A percentile compares a stretch with the other conserved stretches of the same genome.
Evolutionary conservation across 2,888 invertebrate genomes (phyloP).

Genomic region (Cyclophora albipunctata): DNA sequence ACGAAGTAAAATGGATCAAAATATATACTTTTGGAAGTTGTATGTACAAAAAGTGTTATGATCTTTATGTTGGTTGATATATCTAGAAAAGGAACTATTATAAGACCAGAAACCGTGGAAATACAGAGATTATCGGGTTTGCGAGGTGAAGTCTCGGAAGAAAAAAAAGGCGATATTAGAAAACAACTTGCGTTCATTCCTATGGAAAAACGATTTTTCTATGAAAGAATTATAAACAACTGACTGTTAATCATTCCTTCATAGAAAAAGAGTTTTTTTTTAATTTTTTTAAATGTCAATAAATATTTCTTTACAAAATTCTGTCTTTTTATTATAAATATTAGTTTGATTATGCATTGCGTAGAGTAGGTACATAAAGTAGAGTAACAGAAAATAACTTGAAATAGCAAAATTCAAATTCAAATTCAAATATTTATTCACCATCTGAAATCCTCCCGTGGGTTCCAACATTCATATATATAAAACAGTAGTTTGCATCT

Average conservation of each 20-base stretch:
- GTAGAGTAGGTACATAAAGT: not conserved
- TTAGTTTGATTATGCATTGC: not conserved
- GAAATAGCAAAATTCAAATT: not conserved
- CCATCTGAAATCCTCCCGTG: no score
- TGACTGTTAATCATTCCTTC: not conserved
- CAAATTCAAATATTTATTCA: no score
- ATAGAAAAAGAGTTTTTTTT: not conserved
- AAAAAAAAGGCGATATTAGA: slow-evolving; percentile 3
- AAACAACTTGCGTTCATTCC: slow-evolving; percentile 1
- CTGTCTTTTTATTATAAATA: not conserved
- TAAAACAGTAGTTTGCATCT: no score
- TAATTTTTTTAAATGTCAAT: not conserved
- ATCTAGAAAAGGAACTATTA: slow-evolving; percentile 1
- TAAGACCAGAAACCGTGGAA: not conserved
- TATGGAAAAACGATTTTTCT: slow-evolving; percentile 2
- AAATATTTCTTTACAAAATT: not conserved
- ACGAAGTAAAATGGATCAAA: slow-evolving; percentile 10
- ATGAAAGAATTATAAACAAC: slow-evolving; percentile 1
- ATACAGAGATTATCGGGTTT: slow-evolving; percentile 1
- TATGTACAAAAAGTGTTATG: slow-evolving; percentile 5
- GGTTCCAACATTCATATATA: no score
- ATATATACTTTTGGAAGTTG: slow-evolving; percentile 4
- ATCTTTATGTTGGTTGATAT: slow-evolving; percentile 4
- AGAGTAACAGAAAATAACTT: not conserved
- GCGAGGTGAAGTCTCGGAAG: slow-evolving; percentile 1